phyloP scores from a whole-genome alignment of 2,797 vertebrate genomes.

The Manis crassicaudata region DNA sequence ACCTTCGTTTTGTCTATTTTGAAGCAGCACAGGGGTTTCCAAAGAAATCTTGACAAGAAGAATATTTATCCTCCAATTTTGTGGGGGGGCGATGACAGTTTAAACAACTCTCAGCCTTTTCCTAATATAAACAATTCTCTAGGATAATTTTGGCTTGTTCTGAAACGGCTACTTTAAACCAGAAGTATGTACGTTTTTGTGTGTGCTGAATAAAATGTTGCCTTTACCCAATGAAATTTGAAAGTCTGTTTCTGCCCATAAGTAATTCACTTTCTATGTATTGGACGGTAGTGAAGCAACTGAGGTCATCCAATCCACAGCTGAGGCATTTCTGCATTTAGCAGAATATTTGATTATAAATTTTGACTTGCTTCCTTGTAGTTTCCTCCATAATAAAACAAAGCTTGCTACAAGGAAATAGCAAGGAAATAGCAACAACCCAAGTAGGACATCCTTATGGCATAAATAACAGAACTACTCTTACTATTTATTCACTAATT shows the following conservation, averaged over 20 bases:
- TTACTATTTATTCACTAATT: constrained; percentile 10
- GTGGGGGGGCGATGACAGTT: not conserved
- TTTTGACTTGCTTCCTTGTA: constrained; percentile 30
- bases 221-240: not conserved
- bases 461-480: not conserved
- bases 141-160: not conserved
- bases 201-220: not conserved
- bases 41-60: not conserved
- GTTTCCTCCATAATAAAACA: constrained; percentile 24
- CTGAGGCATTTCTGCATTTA: not conserved
- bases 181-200: not conserved
- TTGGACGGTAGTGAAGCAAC: constrained; percentile 8
- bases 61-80: not conserved
- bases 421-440: no score
- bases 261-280: not conserved
- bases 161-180: not conserved
- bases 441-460: not conserved
- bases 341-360: not conserved
- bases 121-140: constrained; percentile 23
- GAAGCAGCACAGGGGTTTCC: not conserved
- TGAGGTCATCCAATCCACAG: not conserved
- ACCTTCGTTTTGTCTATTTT: not conserved
- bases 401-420: not conserved
- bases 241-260: constrained; percentile 41
- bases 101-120: not conserved